Evolutionary conservation across 2,113 vertebrate genomes (phyloP).

Genomic region (Eurypyga helias): DNA sequence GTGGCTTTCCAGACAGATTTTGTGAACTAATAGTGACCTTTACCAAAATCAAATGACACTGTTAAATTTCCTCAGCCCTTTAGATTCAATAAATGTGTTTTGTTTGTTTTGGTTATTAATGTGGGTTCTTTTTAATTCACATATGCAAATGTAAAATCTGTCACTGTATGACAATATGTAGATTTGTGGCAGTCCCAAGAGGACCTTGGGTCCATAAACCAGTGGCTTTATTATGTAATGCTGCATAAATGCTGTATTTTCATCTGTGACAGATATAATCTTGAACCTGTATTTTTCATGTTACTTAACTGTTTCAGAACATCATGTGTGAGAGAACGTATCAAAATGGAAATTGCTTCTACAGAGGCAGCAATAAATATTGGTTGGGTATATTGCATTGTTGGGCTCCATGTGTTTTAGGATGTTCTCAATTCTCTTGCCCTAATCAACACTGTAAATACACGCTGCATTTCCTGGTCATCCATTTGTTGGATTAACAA

Average conservation of each 20-base stretch:
- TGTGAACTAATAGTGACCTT: constrained; percentile 24
- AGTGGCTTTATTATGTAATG: constrained; percentile 75
- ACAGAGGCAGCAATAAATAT: constrained; percentile 78
- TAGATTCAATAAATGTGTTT: not conserved
- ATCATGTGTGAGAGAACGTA: constrained; percentile 68
- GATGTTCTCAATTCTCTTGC: constrained; percentile 45
- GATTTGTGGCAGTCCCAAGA: constrained; percentile 59
- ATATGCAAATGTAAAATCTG: constrained; percentile 53
- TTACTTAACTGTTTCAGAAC: constrained; percentile 78
- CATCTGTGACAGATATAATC: constrained; percentile 77
- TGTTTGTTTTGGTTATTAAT: constrained; percentile 16
- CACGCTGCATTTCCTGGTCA: not conserved
- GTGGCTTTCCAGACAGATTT: constrained; percentile 4
- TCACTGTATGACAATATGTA: constrained; percentile 46
- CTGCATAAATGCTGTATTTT: constrained; percentile 79
- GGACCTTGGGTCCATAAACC: constrained; percentile 70
- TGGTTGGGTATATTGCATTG: constrained; percentile 59
- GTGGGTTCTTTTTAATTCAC: constrained; percentile 25
- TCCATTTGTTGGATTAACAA: constrained; percentile 48
- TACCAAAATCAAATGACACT: constrained; percentile 8
- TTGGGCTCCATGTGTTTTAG: constrained; percentile 59
- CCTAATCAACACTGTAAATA: constrained; percentile 60
- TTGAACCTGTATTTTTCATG: constrained; percentile 77
- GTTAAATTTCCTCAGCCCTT: constrained; percentile 4
- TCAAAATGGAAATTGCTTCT: constrained; percentile 82